A percentile compares a stretch with the other conserved stretches of the same genome.
These are phyloP conservation scores for Oenanthe oenanthe DNA, from an alignment of 2,113 vertebrate genomes.

Conservation along the genomic window DNA sequence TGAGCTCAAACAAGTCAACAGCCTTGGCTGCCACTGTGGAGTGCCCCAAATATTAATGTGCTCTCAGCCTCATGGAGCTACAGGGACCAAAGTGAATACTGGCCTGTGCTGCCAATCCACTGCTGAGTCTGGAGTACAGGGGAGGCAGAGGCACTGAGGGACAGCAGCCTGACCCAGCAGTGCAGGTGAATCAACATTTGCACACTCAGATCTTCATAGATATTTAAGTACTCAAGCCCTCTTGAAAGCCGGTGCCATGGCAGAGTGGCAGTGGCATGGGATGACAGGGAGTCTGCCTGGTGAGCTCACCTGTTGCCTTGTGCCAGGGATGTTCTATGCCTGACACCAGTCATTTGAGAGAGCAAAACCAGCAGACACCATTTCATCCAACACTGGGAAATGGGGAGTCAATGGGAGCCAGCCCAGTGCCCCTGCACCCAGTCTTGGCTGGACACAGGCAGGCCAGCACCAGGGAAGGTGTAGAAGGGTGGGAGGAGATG, in stretches of 20 bases:
- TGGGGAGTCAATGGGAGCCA: neutral
- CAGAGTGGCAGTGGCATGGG: neutral
- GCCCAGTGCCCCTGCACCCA: neutral
- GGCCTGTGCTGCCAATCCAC: fast-evolving
- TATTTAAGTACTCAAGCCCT: neutral
- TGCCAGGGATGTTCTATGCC: neutral
- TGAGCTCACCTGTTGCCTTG: fast-evolving
- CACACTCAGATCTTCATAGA: neutral
- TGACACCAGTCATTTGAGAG: fast-evolving
- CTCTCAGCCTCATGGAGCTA: neutral
- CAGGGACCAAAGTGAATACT: neutral
- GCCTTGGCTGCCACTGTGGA: fast-evolving
- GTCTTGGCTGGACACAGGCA: neutral
- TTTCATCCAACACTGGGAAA: neutral
- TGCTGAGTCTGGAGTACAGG: neutral
- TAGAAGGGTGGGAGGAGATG: neutral
- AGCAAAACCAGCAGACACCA: fast-evolving
- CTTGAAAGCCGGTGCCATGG: neutral
- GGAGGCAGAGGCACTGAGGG: neutral
- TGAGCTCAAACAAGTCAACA: neutral
- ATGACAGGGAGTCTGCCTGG: fast-evolving
- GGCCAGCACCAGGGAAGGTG: fast-evolving
- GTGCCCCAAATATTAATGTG: neutral
- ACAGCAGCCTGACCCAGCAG: neutral
- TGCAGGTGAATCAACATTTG: fast-evolving